Conservation (phyloP, 1,140 invertebrate species). For the Drosophila sucinea region DNA sequence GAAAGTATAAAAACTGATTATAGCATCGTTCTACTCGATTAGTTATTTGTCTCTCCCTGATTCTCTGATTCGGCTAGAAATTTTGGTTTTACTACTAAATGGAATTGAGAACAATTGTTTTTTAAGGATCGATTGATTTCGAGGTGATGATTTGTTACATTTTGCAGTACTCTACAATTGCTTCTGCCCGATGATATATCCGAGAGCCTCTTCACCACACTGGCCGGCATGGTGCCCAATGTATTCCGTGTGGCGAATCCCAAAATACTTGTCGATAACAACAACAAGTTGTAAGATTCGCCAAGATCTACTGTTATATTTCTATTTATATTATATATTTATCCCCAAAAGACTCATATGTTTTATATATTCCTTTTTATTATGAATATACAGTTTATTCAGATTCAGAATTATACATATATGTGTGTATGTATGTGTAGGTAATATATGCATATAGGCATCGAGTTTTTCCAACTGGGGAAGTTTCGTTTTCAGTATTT, state of each 20-base stretch:
- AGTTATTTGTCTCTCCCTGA: too few species aligned
- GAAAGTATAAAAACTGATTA: too few species aligned
- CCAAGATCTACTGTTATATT: not conserved
- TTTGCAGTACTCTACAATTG: constrained; percentile 82
- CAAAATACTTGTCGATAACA: constrained; percentile 84
- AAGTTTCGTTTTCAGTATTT: not conserved
- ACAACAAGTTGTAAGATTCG: constrained; percentile 46
- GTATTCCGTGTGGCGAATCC: constrained; percentile 96
- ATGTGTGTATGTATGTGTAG: constrained; percentile 36
- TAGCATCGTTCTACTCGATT: too few species aligned
- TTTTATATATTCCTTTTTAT: constrained; percentile 45
- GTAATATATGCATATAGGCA: constrained; percentile 54
- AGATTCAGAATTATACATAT: constrained; percentile 65
- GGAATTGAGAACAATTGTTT: not conserved
- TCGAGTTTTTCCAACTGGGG: constrained; percentile 51
- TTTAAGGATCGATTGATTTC: not conserved
- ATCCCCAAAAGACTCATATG: constrained; percentile 32
- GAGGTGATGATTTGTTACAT: constrained; percentile 1
- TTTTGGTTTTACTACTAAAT: not conserved
- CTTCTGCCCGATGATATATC: constrained; percentile 90
- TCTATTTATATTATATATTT: constrained; percentile 30
- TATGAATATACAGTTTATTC: constrained; percentile 80
- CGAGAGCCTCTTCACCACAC: constrained; percentile 91
- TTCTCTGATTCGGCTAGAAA: too few species aligned
- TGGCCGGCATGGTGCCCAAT: constrained; percentile 94